Percentiles rank a stretch among this genome's conserved stretches.
These are phyloP conservation scores for Lypha dubia DNA, from an alignment of 2,888 invertebrate species.

Conservation along the genomic window DNA sequence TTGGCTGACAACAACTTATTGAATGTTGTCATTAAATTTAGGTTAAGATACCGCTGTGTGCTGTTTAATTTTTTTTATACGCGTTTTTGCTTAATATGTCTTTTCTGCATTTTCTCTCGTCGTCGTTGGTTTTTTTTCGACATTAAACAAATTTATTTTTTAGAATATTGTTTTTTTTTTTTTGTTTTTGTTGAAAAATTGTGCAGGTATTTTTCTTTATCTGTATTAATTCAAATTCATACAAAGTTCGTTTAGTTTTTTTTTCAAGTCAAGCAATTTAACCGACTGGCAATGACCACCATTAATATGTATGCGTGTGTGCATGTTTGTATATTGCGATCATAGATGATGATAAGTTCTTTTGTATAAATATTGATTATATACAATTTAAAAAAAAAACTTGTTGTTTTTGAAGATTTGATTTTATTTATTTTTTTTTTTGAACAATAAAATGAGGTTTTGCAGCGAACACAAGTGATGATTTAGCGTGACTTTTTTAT, in stretches of 20 bases:
- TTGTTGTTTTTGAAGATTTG: background rate
- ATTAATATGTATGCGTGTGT: background rate
- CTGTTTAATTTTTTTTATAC: conserved; percentile 44
- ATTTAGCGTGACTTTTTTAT: conserved; percentile 1
- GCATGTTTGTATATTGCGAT: background rate
- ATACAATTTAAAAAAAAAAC: background rate
- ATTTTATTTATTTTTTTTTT: background rate
- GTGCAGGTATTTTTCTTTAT: background rate
- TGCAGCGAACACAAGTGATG: background rate
- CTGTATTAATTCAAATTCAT: conserved; percentile 26
- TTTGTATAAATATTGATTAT: conserved; percentile 12
- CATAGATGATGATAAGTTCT: conserved; percentile 25
- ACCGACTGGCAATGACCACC: conserved; percentile 1
- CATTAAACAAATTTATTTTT: conserved; percentile 24
- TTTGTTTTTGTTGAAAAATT: background rate
- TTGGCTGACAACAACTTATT: conserved; percentile 26
- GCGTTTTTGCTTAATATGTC: background rate
- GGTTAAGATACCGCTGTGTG: conserved; percentile 68
- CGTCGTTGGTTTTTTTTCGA: conserved; percentile 1
- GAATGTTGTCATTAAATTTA: conserved; percentile 48
- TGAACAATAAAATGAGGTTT: background rate
- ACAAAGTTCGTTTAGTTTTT: conserved; percentile 2
- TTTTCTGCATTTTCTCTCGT: background rate
- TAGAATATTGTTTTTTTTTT: background rate
- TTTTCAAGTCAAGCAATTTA: conserved; percentile 6